Conservation (phyloP, 1,140 invertebrate species). For the Diabrotica virgifera region DNA sequence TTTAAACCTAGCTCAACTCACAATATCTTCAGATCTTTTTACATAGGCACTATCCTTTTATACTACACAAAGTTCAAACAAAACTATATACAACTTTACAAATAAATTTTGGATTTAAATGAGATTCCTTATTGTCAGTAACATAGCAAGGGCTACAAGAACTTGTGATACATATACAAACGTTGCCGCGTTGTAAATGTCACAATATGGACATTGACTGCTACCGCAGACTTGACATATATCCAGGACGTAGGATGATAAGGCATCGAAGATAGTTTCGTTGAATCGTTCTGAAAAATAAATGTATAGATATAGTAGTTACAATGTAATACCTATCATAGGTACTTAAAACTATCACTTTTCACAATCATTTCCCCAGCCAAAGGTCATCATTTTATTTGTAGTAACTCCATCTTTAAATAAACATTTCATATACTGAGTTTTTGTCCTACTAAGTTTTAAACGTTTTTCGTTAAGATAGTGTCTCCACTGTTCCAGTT, state of each 20-base stretch:
- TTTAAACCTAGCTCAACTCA: slow-evolving; percentile 13
- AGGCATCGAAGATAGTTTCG: slow-evolving; percentile 87
- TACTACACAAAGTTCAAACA: background rate
- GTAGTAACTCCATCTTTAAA: no score
- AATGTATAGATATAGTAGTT: no score
- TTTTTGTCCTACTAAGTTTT: no score
- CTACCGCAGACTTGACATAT: slow-evolving; percentile 98
- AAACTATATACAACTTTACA: slow-evolving; percentile 4
- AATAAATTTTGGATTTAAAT: background rate
- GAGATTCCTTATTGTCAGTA: slow-evolving; percentile 37
- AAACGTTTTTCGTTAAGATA: no score
- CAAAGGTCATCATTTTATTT: no score
- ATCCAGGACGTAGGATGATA: slow-evolving; percentile 84
- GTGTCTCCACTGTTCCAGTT: no score
- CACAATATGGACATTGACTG: slow-evolving; percentile 95
- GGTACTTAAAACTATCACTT: no score
- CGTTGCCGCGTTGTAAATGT: slow-evolving; percentile 77
- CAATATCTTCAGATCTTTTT: slow-evolving; percentile 1
- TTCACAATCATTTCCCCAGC: no score
- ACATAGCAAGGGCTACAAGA: slow-evolving; percentile 35
- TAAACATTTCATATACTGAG: no score
- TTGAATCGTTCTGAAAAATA: slow-evolving; percentile 84
- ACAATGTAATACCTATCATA: no score
- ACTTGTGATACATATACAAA: slow-evolving; percentile 45
- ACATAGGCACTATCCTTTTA: slow-evolving; percentile 4